Base-by-base conservation (phyloP, 2,113 vertebrate genomes). In the Athene noctua region DNA sequence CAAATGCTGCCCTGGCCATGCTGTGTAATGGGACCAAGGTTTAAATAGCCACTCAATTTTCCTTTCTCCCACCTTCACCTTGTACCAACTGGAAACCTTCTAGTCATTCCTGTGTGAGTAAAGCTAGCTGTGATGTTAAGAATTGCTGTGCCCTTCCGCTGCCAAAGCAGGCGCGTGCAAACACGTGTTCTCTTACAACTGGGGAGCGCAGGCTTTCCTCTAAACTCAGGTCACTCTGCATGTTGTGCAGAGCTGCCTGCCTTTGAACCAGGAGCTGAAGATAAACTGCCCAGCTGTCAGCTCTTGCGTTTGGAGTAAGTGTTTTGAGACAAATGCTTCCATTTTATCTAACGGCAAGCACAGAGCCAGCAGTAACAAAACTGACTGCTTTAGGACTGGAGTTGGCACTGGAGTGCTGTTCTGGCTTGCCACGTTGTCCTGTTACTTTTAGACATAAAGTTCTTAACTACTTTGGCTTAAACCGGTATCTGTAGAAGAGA, bases 361-460 rank as follows among this genome's bases (percentile, higher is more conserved):
- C 52, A 38, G 88, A 70, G 59, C 54, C 23, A 30, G 42, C 36
- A 78, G 51, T 42, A 83, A 58, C 38, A 65, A 67, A 82, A 30
- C 55, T 30, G 81, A 27, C 55, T 30, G 81, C 81, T 59, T 78
- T n/a, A 75, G 83, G 83, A 51, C 11, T 2, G 0, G 40, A 52
- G 47, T 17, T 90, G 92, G 62, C 81, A 58, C 49, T 13, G 15
- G 54, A 15, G 30, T 68, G 58, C 58, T 77, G 32, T 88, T 92
- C 62, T 9, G 10, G 93, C 65, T 70, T 72, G 65, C 62, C 8
- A 72, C 30, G 25, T 66, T 75, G 62, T 79, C 67, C 66, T 70
- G 62, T 72, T 97, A 96, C 95, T 91, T 95, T 92, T 96, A 95
- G 89, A 77, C 21, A 21, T 96, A 96, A 97, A 95, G 63, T 79